Evolutionary conservation across 2,797 vertebrate genomes (phyloP).

Genomic region (Astyanax mexicanus): DNA sequence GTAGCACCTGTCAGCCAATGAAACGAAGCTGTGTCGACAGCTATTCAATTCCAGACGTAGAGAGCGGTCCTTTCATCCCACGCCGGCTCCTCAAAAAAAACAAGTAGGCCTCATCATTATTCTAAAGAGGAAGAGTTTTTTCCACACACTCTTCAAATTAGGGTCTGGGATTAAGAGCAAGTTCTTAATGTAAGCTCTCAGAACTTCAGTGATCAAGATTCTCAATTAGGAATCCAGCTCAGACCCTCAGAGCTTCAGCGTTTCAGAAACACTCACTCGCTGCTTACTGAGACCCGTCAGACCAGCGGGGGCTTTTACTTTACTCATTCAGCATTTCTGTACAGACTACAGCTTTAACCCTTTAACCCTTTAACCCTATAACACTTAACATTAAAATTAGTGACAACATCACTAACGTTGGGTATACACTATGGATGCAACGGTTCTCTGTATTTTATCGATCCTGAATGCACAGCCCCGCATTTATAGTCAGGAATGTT

Average conservation of each 20-base stretch:
- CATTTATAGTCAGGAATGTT: too few species aligned
- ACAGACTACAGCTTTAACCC: background rate
- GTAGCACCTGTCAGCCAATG: slow-evolving; percentile 14
- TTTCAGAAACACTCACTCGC: slow-evolving; percentile 4
- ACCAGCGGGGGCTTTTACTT: background rate
- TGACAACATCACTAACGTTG: too few species aligned
- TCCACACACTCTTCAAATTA: slow-evolving; percentile 34
- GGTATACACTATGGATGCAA: too few species aligned
- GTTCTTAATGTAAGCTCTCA: slow-evolving; percentile 45
- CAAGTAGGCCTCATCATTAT: slow-evolving; percentile 48
- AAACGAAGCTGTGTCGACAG: slow-evolving; percentile 43
- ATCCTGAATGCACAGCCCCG: too few species aligned
- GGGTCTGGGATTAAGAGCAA: slow-evolving; percentile 27
- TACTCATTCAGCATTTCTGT: background rate
- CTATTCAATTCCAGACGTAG: slow-evolving; percentile 36
- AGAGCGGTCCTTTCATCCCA: slow-evolving; percentile 48
- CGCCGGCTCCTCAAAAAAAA: slow-evolving; percentile 38
- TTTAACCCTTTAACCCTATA: too few species aligned
- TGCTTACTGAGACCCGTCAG: background rate
- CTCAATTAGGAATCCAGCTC: slow-evolving; percentile 38
- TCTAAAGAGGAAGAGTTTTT: slow-evolving; percentile 37
- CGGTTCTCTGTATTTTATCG: too few species aligned
- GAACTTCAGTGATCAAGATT: slow-evolving; percentile 45
- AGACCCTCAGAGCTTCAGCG: slow-evolving; percentile 30
- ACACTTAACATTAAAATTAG: too few species aligned